Conservation (phyloP, 2,888 invertebrate genomes). For the Phytoseiulus persimilis region DNA sequence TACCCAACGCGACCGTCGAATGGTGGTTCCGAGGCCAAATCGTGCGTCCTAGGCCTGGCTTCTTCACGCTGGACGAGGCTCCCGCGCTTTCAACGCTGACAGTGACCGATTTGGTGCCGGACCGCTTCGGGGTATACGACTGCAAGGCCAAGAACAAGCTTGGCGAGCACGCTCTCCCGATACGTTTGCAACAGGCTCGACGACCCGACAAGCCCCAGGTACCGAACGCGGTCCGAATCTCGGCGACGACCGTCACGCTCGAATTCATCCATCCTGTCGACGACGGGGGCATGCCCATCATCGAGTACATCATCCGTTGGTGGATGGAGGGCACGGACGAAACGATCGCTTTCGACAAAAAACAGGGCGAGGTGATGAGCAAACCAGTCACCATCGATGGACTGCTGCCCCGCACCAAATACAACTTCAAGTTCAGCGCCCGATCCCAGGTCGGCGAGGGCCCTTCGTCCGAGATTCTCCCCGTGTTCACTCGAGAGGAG, state of each 20-base stretch:
- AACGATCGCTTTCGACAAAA: constrained; percentile 24
- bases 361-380: constrained; percentile 50
- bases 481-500: constrained; percentile 14
- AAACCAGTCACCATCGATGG: constrained; percentile 71
- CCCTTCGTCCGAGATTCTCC: constrained; percentile 43
- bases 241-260: constrained; percentile 72
- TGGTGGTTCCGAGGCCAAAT: constrained; percentile 59
- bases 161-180: constrained; percentile 60
- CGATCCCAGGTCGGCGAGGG: constrained; percentile 49
- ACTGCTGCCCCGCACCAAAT: constrained; percentile 65
- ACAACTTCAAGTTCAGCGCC: constrained; percentile 74
- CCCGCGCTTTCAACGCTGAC: constrained; percentile 35
- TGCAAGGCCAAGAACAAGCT: constrained; percentile 70
- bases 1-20: constrained; percentile 81
- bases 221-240: constrained; percentile 51
- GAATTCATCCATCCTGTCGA: constrained; percentile 65
- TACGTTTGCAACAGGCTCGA: constrained; percentile 65
- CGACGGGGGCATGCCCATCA: constrained; percentile 65
- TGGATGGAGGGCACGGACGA: constrained; percentile 38
- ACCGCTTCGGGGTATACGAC: constrained; percentile 58
- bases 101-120: constrained; percentile 35
- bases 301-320: constrained; percentile 59
- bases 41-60: constrained; percentile 37
- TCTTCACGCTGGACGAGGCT: constrained; percentile 23
- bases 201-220: constrained; percentile 62